A percentile compares a stretch with the other conserved stretches of the same genome.
These are phyloP conservation scores for Osmoderma eremita DNA, from an alignment of 2,888 invertebrate species.

Conservation along the genomic window DNA sequence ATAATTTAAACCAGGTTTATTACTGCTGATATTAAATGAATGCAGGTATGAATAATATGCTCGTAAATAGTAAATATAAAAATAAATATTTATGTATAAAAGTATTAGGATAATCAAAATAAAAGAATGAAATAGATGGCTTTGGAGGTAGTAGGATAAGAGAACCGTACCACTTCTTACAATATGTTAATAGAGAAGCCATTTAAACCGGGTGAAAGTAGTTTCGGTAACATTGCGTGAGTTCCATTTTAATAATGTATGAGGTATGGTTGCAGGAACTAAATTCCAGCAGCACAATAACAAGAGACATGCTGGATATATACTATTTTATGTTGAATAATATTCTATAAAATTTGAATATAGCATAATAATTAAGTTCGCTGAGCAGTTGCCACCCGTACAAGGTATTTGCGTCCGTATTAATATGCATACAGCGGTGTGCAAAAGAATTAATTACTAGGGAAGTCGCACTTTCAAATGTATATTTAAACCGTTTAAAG, in stretches of 20 bases:
- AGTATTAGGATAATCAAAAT: too few relatives aligned
- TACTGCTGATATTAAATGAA: too few relatives aligned
- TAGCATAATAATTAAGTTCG: slow-evolving; percentile 13
- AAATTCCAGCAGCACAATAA: slow-evolving; percentile 7
- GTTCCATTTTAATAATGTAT: slow-evolving; percentile 35
- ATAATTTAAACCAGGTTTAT: too few relatives aligned
- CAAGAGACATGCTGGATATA: neutral
- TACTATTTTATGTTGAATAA: slow-evolving; percentile 24
- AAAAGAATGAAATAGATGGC: too few relatives aligned
- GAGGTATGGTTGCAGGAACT: slow-evolving; percentile 11
- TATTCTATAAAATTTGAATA: slow-evolving; percentile 30
- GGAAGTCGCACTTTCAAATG: too few relatives aligned
- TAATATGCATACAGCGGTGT: neutral
- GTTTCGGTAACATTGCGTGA: slow-evolving; percentile 19
- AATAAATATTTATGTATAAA: too few relatives aligned
- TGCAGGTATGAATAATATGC: too few relatives aligned
- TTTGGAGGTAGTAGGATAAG: too few relatives aligned
- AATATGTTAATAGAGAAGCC: too few relatives aligned
- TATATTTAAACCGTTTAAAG: too few relatives aligned
- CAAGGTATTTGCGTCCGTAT: neutral
- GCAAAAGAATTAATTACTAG: slow-evolving; percentile 2
- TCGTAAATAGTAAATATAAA: too few relatives aligned
- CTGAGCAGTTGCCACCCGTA: neutral
- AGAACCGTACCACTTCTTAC: too few relatives aligned
- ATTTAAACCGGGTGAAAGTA: slow-evolving; percentile 6